Evolutionary conservation across 2,888 invertebrate species (phyloP).

Genomic region (Trissoscelio sp.): DNA sequence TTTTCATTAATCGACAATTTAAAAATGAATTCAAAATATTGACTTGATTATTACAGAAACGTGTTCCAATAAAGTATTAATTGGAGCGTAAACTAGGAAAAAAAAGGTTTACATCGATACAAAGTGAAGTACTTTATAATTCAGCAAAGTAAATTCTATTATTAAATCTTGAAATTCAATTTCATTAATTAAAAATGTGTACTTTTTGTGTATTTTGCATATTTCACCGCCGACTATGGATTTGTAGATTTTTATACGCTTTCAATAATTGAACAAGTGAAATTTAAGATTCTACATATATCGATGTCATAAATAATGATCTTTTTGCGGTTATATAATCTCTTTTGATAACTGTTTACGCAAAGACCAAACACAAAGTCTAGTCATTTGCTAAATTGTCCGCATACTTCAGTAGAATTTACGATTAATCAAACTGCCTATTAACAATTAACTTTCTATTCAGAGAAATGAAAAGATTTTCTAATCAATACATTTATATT

Average conservation of each 20-base stretch:
- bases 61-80: background rate
- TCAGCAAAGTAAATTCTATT: background rate
- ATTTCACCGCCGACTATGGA: too few species aligned
- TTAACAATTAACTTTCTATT: background rate
- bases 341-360: background rate
- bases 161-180: background rate
- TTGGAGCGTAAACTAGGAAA: background rate
- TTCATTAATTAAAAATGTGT: too few species aligned
- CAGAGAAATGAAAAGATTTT: background rate
- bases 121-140: background rate
- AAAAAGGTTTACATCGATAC: background rate
- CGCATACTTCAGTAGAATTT: background rate
- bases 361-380: background rate
- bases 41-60: background rate
- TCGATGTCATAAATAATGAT: background rate
- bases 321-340: background rate
- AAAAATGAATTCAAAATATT: slow-evolving; percentile 7
- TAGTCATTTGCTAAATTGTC: background rate
- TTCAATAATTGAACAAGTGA: too few species aligned
- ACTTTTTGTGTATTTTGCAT: too few species aligned
- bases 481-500: background rate
- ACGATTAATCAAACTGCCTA: background rate
- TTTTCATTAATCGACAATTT: slow-evolving; percentile 4
- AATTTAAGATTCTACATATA: background rate
- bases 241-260: too few species aligned